A percentile compares a stretch with the other conserved stretches of the same genome.
Conservation (phyloP, 1,140 invertebrate genomes). For the Semibalanus balanoides region DNA sequence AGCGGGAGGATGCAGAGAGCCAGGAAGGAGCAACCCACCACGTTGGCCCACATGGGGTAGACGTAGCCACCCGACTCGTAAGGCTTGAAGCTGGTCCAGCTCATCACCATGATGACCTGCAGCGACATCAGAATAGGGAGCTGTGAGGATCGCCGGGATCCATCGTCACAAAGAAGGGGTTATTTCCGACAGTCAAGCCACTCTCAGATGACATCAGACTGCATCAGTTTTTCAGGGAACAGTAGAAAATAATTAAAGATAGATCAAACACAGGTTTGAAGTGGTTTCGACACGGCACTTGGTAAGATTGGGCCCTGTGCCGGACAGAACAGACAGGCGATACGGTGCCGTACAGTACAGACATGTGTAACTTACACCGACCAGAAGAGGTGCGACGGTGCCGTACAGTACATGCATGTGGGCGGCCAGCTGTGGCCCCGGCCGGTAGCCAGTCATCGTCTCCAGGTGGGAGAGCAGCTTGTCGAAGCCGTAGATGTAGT, state of each 20-base stretch:
- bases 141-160: too few relatives aligned
- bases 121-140: too few relatives aligned
- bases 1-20: not conserved
- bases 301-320: too few relatives aligned
- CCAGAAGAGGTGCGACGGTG: not conserved
- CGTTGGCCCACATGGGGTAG: slow-evolving; percentile 60
- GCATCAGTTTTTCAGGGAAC: too few relatives aligned
- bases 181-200: too few relatives aligned
- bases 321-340: too few relatives aligned
- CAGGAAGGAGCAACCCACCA: slow-evolving; percentile 42
- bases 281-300: too few relatives aligned
- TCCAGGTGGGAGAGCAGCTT: slow-evolving; percentile 42
- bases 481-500: slow-evolving; percentile 59
- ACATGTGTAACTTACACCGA: not conserved
- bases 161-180: too few relatives aligned
- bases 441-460: slow-evolving; percentile 44
- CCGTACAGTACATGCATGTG: not conserved
- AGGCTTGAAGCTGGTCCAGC: slow-evolving; percentile 64
- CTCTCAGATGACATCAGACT: too few relatives aligned
- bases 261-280: too few relatives aligned
- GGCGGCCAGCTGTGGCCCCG: not conserved
- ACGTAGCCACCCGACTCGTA: slow-evolving; percentile 53
- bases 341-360: too few relatives aligned
- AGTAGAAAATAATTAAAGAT: too few relatives aligned
- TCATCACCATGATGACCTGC: slow-evolving; percentile 53